These are phyloP conservation scores for Oryzaephilus surinamensis DNA, from an alignment of 1,140 invertebrate genomes.

Conservation along the genomic window DNA sequence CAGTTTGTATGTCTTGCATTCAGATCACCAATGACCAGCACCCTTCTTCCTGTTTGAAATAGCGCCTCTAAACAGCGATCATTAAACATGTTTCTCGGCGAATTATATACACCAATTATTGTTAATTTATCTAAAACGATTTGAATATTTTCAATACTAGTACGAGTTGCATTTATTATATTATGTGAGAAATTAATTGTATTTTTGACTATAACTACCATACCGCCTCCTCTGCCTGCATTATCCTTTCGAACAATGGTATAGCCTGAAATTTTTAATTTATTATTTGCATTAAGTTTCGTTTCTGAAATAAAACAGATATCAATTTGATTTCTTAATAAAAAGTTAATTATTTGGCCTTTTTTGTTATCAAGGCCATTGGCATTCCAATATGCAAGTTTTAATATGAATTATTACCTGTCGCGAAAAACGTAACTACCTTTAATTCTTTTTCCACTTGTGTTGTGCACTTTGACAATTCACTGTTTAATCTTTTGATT, in stretches of 20 bases:
- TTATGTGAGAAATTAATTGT: neutral
- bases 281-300: neutral
- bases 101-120: neutral
- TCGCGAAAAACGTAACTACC: neutral
- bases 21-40: neutral
- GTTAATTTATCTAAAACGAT: neutral
- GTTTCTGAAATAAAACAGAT: slow-evolving; percentile 1
- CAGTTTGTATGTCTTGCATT: neutral
- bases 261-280: slow-evolving; percentile 2
- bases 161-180: neutral
- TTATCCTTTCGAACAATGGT: neutral
- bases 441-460: neutral
- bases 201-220: neutral
- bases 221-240: neutral
- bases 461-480: neutral
- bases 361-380: slow-evolving; percentile 2
- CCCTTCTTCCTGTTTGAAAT: neutral
- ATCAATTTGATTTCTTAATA: slow-evolving; percentile 1
- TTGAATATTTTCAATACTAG: neutral
- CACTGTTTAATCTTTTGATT: neutral
- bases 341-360: neutral
- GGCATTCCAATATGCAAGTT: neutral
- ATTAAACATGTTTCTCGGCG: neutral
- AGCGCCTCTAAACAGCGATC: neutral
- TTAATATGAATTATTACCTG: neutral